Percentiles rank a stretch among this genome's conserved stretches.
These are phyloP conservation scores for Pasiphila rectangulata DNA, from an alignment of 2,888 invertebrate genomes.

Conservation along the genomic window DNA sequence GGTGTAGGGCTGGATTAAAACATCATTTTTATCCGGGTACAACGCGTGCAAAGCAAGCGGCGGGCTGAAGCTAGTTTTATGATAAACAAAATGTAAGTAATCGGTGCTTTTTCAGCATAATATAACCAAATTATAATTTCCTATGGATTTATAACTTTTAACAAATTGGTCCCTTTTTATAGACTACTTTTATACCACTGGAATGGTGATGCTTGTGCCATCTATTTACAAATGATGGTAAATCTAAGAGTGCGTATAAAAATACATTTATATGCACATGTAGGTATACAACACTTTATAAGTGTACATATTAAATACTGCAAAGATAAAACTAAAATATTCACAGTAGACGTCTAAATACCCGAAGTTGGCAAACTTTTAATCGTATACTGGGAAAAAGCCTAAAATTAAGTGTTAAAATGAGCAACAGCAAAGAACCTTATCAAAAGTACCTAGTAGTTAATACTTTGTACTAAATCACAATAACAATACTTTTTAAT, in stretches of 20 bases:
- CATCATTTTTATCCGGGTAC: too few species aligned
- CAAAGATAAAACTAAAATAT: slow-evolving; percentile 31
- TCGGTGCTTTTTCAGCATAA: too few species aligned
- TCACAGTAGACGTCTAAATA: slow-evolving; percentile 1
- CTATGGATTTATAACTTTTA: background rate
- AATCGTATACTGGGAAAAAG: slow-evolving; percentile 22
- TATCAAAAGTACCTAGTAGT: slow-evolving; percentile 35
- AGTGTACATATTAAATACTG: slow-evolving; percentile 20
- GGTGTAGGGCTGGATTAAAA: too few species aligned
- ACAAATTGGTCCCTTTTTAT: slow-evolving; percentile 24
- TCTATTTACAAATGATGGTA: slow-evolving; percentile 28
- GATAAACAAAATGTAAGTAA: too few species aligned
- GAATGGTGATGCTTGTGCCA: slow-evolving; percentile 11
- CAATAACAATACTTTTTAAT: slow-evolving; percentile 38
- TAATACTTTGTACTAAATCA: slow-evolving; percentile 51
- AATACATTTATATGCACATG: slow-evolving; percentile 9
- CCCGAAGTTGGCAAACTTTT: background rate
- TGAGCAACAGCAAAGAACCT: slow-evolving; percentile 37
- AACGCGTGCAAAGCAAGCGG: too few species aligned
- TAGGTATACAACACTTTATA: slow-evolving; percentile 26
- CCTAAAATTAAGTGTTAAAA: slow-evolving; percentile 36
- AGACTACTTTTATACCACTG: slow-evolving; percentile 16
- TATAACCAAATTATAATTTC: too few species aligned
- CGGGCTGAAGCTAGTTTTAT: too few species aligned
- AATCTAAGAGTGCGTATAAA: slow-evolving; percentile 15